A percentile compares a stretch with the other conserved stretches of the same genome.
These are phyloP conservation scores for Apoda limacodes DNA, from an alignment of 2,888 invertebrate genomes.

Conservation along the genomic window DNA sequence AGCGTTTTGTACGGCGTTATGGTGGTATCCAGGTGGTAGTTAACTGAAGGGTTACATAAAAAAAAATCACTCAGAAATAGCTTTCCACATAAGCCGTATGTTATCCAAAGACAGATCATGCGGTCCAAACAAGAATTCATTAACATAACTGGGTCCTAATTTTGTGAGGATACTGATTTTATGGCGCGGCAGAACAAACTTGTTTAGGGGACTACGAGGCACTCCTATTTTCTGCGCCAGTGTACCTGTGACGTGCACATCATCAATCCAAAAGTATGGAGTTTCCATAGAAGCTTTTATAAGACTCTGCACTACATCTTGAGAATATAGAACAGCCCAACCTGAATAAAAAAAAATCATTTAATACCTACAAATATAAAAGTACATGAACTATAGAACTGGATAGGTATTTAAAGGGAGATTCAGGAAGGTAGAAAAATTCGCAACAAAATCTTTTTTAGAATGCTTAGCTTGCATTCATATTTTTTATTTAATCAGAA, in stretches of 20 bases:
- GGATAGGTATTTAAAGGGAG: no score
- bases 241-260: conserved; percentile 82
- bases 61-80: conserved; percentile 8
- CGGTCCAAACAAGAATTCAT: background rate
- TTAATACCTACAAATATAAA: background rate
- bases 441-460: no score
- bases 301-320: conserved; percentile 69
- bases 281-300: conserved; percentile 70
- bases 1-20: no score
- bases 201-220: conserved; percentile 26
- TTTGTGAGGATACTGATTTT: conserved; percentile 28
- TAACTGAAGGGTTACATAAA: no score
- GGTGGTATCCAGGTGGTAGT: no score
- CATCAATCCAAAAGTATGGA: conserved; percentile 87
- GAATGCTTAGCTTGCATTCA: no score
- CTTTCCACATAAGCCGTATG: background rate
- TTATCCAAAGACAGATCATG: background rate
- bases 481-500: no score
- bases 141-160: background rate
- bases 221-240: conserved; percentile 50
- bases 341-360: conserved; percentile 29
- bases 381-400: background rate
- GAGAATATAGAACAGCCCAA: conserved; percentile 76
- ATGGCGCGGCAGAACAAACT: conserved; percentile 38
- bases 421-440: no score